Evolutionary conservation across 2,888 invertebrate genomes (phyloP).

Genomic region (Trissoscelio sp.): DNA sequence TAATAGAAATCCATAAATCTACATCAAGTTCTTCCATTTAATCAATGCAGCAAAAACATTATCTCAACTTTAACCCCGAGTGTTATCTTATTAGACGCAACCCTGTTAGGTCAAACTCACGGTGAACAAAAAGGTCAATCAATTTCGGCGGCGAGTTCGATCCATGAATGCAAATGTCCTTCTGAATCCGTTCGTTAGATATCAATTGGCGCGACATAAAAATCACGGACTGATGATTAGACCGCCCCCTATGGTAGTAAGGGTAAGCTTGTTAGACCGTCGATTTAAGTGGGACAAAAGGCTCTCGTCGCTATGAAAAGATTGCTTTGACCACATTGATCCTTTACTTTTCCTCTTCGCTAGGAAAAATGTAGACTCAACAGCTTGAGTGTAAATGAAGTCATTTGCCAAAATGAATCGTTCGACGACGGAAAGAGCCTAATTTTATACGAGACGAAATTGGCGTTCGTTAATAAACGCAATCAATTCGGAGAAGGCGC

Average conservation of each 20-base stretch:
- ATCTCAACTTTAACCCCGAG: not conserved
- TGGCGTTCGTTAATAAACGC: conserved; percentile 29
- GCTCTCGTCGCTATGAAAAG: conserved; percentile 21
- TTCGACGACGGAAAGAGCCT: conserved; percentile 21
- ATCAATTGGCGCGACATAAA: conserved; percentile 41
- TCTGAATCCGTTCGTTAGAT: conserved; percentile 48
- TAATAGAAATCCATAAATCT: not conserved
- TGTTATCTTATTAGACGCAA: conserved; percentile 18
- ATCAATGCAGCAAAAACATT: not conserved
- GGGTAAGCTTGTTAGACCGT: conserved; percentile 54
- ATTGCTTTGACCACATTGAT: not conserved
- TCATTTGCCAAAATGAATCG: conserved; percentile 39
- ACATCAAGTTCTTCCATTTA: not conserved
- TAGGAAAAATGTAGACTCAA: not conserved
- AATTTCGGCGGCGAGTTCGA: conserved; percentile 26
- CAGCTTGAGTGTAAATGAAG: conserved; percentile 21
- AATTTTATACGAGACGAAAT: conserved; percentile 35
- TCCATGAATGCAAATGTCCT: conserved; percentile 32
- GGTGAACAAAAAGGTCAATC: conserved; percentile 42
- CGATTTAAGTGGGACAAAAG: conserved; percentile 63
- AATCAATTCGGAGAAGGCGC: conserved; percentile 31
- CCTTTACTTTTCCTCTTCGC: not conserved
- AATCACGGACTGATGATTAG: conserved; percentile 24
- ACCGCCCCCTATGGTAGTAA: not conserved
- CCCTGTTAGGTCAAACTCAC: conserved; percentile 19